Percentiles rank a stretch among this genome's conserved stretches.
Conservation (phyloP, 2,797 vertebrate species). For the Apodemus agrarius region DNA sequence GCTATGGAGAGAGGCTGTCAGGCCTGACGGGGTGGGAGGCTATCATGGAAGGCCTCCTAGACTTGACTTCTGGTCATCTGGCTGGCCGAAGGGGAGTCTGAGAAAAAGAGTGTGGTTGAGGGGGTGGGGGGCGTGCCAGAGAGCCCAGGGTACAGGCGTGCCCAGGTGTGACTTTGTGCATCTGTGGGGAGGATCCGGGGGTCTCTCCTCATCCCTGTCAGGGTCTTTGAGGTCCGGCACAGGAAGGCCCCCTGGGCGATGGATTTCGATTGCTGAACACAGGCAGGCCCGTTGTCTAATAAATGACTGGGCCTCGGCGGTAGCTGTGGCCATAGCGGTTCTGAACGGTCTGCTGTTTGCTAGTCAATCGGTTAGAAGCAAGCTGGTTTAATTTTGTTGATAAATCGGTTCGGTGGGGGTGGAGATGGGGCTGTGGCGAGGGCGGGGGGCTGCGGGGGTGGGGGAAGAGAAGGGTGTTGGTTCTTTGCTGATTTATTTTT, state of each 20-base stretch:
- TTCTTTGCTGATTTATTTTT: slow-evolving; percentile 96
- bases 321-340: slow-evolving; percentile 64
- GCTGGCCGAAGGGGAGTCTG: neutral
- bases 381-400: slow-evolving; percentile 97
- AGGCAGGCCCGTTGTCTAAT: slow-evolving; percentile 79
- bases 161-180: neutral
- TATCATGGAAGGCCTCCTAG: neutral
- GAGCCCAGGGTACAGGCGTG: neutral
- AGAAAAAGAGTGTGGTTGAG: neutral
- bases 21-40: neutral
- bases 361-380: slow-evolving; percentile 90
- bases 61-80: neutral
- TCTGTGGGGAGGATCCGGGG: neutral
- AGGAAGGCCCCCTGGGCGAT: neutral
- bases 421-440: slow-evolving; percentile 56
- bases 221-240: neutral
- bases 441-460: slow-evolving; percentile 11
- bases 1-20: neutral
- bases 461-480: slow-evolving; percentile 85
- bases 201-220: rapidly evolving
- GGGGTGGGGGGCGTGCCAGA: neutral
- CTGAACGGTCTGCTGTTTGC: slow-evolving; percentile 82
- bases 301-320: slow-evolving; percentile 72
- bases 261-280: slow-evolving; percentile 70
- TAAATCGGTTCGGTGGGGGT: slow-evolving; percentile 93